phyloP scores from a whole-genome alignment of 2,888 invertebrate genomes.

The Tigriopus californicus region DNA sequence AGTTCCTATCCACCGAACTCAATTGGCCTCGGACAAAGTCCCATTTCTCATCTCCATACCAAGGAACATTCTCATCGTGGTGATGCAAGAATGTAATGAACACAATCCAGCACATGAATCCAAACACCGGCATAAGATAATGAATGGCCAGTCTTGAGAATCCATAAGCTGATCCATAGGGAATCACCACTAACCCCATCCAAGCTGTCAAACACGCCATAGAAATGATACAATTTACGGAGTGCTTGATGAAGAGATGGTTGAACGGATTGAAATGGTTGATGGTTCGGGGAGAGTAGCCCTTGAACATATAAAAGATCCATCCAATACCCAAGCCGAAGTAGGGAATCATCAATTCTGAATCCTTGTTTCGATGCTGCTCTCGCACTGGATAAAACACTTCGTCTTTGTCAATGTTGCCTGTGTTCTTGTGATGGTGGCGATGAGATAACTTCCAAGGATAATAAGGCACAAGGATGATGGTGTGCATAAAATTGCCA shows the following conservation, averaged over 20 bases:
- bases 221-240: not conserved
- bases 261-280: not conserved
- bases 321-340: not conserved
- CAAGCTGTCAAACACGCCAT: not conserved
- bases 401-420: not conserved
- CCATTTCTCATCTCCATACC: not conserved
- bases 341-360: not conserved
- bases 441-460: conserved; percentile 1
- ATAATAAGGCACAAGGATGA: not conserved
- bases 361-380: not conserved
- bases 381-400: not conserved
- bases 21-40: not conserved
- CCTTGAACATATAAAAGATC: not conserved
- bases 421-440: not conserved
- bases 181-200: not conserved
- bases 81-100: not conserved
- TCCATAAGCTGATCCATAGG: not conserved
- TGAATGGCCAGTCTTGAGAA: not conserved
- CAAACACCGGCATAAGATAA: not conserved
- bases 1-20: not conserved
- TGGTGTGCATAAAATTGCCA: not conserved
- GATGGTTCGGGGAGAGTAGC: not conserved
- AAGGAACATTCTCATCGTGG: not conserved
- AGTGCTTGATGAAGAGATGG: not conserved
- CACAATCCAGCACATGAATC: not conserved